These are phyloP conservation scores for Pammene aurita DNA, from an alignment of 2,888 invertebrate species.

Conservation along the genomic window DNA sequence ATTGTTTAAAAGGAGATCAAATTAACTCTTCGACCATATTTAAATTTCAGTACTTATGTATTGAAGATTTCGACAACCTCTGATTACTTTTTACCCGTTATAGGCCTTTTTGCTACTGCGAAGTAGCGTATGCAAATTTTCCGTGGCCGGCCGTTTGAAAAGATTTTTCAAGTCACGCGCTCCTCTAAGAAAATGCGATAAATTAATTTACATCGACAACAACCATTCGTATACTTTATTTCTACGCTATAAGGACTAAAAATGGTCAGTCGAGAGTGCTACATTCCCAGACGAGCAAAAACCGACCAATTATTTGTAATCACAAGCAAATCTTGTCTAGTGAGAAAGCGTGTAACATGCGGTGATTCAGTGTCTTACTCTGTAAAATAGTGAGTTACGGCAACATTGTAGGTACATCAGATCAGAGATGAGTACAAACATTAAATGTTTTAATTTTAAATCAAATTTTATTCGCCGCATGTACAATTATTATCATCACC, in stretches of 20 bases:
- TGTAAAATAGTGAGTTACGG: background rate
- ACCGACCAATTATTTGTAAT: slow-evolving; percentile 37
- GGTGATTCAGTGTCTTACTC: slow-evolving; percentile 16
- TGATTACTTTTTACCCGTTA: background rate
- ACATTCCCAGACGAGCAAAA: slow-evolving; percentile 30
- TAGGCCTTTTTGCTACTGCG: background rate
- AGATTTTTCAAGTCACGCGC: slow-evolving; percentile 24
- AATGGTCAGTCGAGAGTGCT: background rate
- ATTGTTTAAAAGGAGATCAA: no score
- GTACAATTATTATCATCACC: no score
- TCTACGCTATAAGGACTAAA: background rate
- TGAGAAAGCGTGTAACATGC: slow-evolving; percentile 35
- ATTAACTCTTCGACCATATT: no score
- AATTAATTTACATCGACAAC: slow-evolving; percentile 35
- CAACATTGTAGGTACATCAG: background rate
- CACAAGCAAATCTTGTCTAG: slow-evolving; percentile 35
- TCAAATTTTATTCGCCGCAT: no score
- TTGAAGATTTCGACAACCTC: no score
- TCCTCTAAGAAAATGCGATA: slow-evolving; percentile 34
- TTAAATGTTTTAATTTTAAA: no score
- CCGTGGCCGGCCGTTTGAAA: slow-evolving; percentile 16
- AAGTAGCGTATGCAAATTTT: slow-evolving; percentile 25
- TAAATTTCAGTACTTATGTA: background rate
- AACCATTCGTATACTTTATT: background rate
- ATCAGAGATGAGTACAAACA: background rate